Base-by-base conservation (phyloP, 2,888 invertebrate genomes). In the Lordiphosa fenestrarum region DNA sequence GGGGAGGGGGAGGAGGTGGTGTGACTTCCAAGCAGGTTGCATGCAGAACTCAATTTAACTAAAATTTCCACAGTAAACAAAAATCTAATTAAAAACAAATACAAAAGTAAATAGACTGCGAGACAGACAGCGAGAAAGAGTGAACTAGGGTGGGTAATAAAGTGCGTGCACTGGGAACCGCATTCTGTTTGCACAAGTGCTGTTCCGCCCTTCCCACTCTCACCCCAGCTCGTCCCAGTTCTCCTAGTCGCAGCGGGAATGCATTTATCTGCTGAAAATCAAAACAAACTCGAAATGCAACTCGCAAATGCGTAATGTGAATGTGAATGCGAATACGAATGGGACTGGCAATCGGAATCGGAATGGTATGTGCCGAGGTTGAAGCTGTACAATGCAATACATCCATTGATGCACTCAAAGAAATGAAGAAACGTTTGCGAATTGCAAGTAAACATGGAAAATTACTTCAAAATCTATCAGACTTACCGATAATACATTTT, bases 71-170 rank as follows among this genome's bases (percentile, higher is more conserved):
- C 67, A 71, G 74, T 65, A 73, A 84, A 84, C 75, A 80, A 67
- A 83, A 78, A 77, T 83, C 77, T 84, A 84, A 84, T 84, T 84
- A 84, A 84, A 84, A 84, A 73, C 84, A 84, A 84, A 84, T 84
- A 84, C 81, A 73, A 75, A 83, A 72, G 71, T 71, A 84, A 80
- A 77, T 70, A 71, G 66, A 65, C 72, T 65, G 72, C 7, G 30
- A 44, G 30, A 44, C 57, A 66, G 36, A 42, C 57, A 72, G 46
- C 51, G 9, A 15, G 44, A 42, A 36, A 7, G 49, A 30, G 13
- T 12, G 21, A 37, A n/a, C 23, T 37, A 3, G 12, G n/a, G 13
- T 10, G 15, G 13, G 6, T n/a, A 35, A 41, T 33, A 36, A 52
- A 50, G 44, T 50, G 49, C 36, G 36, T 41, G 49, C 41, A 4